Evolutionary conservation across 2,797 vertebrate species (phyloP), one percentile per base, ranked within the genome.

Genomic region (Acanthis flammea): DNA sequence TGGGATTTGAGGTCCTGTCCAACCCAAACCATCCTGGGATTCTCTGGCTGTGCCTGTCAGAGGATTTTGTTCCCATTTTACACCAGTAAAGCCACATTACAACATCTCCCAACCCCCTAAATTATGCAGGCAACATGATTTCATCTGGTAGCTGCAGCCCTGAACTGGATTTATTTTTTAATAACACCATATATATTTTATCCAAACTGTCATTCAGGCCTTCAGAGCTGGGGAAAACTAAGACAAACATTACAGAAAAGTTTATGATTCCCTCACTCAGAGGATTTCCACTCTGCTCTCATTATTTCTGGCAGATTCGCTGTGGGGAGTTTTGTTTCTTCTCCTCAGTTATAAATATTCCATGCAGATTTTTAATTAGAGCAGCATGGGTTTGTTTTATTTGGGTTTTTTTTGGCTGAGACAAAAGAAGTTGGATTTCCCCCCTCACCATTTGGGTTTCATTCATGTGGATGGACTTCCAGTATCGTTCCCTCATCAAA

Each of bases 281-380:
- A 96, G 86, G 90, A 95, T 81, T 95, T 91, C 73, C 70, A 50
- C 65, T 80, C 83, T 63, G 89, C 57, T 75, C 73, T 95, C 85
- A 92, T 85, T 92, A 92, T 12, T 93, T 94, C 86, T 96, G 96
- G 81, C 93, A 95, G 77, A 47, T 55, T 70, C 44, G 31, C 90
- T 90, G 90, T 19, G 83, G 79, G 81, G 91, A 93, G 70, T 62
- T 87, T 78, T 66, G 53, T 81, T 83, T 31, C 65, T 97, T 92
- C 86, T 90, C 70, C 86, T 79, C 6, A 13, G 62, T 91, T 94
- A 96, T 97, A 96, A 96, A 97, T 96, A 94, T 94, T 94, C 90
- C 88, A 96, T 88, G 92, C 63, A 89, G 73, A 92, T 58, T 96
- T 96, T 96, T 97, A 96, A 97, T 97, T 96, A 94, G 84, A 92